Evolutionary conservation across 2,888 invertebrate genomes (phyloP), one percentile per base, ranked within the genome.

Genomic region (Rhopalosiphum nymphaeae): DNA sequence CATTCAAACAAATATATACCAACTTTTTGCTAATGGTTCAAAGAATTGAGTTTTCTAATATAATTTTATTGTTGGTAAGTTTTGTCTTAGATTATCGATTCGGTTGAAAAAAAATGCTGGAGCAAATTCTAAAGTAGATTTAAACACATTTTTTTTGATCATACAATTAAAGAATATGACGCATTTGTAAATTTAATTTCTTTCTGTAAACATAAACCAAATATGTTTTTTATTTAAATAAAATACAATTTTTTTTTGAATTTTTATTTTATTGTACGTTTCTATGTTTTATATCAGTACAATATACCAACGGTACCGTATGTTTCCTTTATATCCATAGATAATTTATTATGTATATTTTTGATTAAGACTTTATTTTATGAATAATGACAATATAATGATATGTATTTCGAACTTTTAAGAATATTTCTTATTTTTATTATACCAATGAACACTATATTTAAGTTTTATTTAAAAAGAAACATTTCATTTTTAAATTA

Each of bases 1-100:
- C 16, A 13, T 67, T n/a, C 67, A 67, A 67, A 67, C n/a, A n/a
- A 67, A n/a, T 5, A 67, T 67, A 67, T 67, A 67, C 67, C 5
- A n/a, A 67, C 13, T 67, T 67, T 67, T 67, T n/a, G 67, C n/a
- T 67, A 67, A 67, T 67, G 67, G n/a, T 67, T n/a, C 67, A 13
- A n/a, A n/a, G n/a, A n/a, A 67, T 67, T 67, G 67, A 67, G 13
- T 67, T 67, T 67, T 67, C 67, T 67, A 67, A 67, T 67, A 67
- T 67, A 67, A 67, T 67, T n/a, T n/a, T 67, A n/a, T 67, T 67
- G n/a, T n/a, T 67, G 67, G 13, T n/a, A 67, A 67, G 67, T 67
- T 67, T 4, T 13, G n/a, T 26, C 13, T 67, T 67, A 67, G n/a
- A n/a, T 67, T 67, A 67, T 67, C n/a, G 67, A n/a, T 67, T 67